Conservation (phyloP, 2,888 invertebrate species). For the Xanthorhoe spadicearia region DNA sequence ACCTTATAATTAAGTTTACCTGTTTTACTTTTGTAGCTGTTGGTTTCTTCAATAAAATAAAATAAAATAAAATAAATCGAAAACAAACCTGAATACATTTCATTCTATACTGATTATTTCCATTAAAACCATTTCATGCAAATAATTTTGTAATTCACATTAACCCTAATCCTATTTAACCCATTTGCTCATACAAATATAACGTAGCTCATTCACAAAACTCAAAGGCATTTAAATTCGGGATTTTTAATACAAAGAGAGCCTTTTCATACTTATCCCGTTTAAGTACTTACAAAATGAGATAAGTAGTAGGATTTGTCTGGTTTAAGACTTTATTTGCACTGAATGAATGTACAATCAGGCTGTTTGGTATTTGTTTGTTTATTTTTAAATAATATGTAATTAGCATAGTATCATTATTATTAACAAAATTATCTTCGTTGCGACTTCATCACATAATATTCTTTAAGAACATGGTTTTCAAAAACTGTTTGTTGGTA, state of each 20-base stretch:
- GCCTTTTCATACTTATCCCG: conserved; percentile 30
- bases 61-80: no score
- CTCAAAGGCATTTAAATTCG: conserved; percentile 14
- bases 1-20: no score
- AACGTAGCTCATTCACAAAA: conserved; percentile 4
- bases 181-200: conserved; percentile 20
- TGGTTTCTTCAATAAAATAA: no score
- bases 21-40: no score
- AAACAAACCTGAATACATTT: no score
- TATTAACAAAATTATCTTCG: no score
- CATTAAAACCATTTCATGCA: background rate
- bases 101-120: background rate
- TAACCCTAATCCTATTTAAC: conserved; percentile 10
- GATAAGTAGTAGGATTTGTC: conserved; percentile 35
- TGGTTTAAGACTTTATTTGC: conserved; percentile 1
- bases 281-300: conserved; percentile 36
- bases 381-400: no score
- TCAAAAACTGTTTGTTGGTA: no score
- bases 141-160: background rate
- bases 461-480: no score
- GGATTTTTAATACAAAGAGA: conserved; percentile 30
- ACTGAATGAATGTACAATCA: background rate
- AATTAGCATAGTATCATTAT: no score
- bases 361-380: background rate
- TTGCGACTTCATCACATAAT: no score